Percentiles rank a stretch among this genome's conserved stretches.
Evolutionary conservation across 2,888 invertebrate species (phyloP).

Genomic region (Therioaphis trifolii): DNA sequence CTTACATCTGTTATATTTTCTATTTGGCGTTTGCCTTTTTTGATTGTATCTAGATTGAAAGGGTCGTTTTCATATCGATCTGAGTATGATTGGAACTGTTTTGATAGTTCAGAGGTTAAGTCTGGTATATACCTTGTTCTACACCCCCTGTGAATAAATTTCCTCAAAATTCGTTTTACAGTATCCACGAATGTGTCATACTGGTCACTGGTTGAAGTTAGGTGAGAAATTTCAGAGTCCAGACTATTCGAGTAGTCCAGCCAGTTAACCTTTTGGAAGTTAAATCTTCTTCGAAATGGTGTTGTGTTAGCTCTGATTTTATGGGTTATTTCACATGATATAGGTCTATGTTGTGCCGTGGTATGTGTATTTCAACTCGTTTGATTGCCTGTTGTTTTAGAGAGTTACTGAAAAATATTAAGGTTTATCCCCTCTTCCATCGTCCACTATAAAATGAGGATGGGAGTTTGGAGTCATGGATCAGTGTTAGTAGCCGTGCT

Average conservation of each 20-base stretch:
- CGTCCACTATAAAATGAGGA: conserved; percentile 30
- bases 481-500: conserved; percentile 13
- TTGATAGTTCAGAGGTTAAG: neutral
- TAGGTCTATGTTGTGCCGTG: neutral
- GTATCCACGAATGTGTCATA: too few species aligned
- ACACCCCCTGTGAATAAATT: too few species aligned
- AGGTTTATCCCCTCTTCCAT: conserved; percentile 29
- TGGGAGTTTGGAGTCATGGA: conserved; percentile 38
- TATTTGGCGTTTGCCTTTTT: neutral
- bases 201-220: too few species aligned
- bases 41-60: neutral
- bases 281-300: too few species aligned
- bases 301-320: too few species aligned
- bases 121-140: neutral
- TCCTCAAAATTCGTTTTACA: too few species aligned
- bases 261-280: too few species aligned
- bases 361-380: conserved; percentile 17
- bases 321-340: too few species aligned
- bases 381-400: conserved; percentile 27
- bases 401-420: conserved; percentile 31
- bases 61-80: conserved; percentile 3
- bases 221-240: too few species aligned
- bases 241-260: too few species aligned
- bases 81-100: neutral
- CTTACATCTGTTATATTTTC: conserved; percentile 1